Evolutionary conservation across 2,888 invertebrate genomes (phyloP).

Genomic region (Linyphia triangularis): DNA sequence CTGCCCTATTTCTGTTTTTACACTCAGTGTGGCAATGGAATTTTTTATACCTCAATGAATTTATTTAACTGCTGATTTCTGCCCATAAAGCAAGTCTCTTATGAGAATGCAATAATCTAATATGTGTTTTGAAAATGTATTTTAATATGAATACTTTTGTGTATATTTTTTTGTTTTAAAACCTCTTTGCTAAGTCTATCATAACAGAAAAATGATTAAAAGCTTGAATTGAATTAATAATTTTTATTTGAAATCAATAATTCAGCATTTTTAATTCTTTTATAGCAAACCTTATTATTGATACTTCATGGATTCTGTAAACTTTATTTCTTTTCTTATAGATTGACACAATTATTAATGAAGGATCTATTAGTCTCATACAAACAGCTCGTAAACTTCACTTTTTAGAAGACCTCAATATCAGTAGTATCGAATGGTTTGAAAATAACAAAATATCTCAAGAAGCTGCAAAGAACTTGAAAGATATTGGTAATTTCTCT

Average conservation of each 20-base stretch:
- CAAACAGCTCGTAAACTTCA: background rate
- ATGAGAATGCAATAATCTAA: too few species aligned
- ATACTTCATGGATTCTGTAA: background rate
- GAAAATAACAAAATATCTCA: slow-evolving; percentile 46
- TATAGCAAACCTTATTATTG: background rate
- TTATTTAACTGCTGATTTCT: too few species aligned
- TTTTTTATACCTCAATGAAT: too few species aligned
- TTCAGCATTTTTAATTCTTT: background rate
- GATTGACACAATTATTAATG: slow-evolving; percentile 5
- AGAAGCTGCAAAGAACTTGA: slow-evolving; percentile 17
- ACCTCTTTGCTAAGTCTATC: background rate
- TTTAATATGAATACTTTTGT: background rate
- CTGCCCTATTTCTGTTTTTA: too few species aligned
- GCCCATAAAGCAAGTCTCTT: too few species aligned
- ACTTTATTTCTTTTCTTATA: background rate
- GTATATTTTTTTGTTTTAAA: background rate
- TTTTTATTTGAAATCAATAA: background rate
- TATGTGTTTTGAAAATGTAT: too few species aligned
- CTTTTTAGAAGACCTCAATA: slow-evolving; percentile 23
- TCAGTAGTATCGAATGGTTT: slow-evolving; percentile 58
- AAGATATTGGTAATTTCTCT: background rate
- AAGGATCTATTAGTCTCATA: background rate
- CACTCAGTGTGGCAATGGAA: too few species aligned
- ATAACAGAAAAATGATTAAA: background rate
- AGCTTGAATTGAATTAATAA: background rate